Evolutionary conservation across 2,797 vertebrate genomes (phyloP).

Genomic region (Periparus ater): DNA sequence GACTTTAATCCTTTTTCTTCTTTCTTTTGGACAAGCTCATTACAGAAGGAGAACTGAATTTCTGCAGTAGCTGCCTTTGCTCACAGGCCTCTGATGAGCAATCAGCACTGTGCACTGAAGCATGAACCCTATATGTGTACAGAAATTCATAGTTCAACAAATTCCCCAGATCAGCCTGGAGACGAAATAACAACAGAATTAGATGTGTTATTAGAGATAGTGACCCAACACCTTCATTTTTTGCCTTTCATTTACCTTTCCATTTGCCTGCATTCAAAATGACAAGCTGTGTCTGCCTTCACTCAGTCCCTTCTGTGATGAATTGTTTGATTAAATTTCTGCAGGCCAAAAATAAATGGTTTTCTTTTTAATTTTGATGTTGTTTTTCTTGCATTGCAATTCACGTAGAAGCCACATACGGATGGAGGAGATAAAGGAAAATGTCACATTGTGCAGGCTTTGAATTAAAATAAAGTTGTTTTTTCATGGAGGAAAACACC

Average conservation of each 20-base stretch:
- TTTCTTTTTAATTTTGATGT: slow-evolving; percentile 36
- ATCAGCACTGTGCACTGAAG: slow-evolving; percentile 64
- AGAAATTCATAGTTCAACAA: slow-evolving; percentile 67
- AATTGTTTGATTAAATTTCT: slow-evolving; percentile 47
- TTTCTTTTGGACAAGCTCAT: slow-evolving; percentile 61
- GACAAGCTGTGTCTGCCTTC: not conserved
- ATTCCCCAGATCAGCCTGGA: slow-evolving; percentile 55
- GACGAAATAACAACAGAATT: slow-evolving; percentile 62
- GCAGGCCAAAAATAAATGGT: slow-evolving; percentile 1
- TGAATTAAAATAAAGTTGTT: slow-evolving; percentile 6
- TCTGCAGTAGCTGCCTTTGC: slow-evolving; percentile 31
- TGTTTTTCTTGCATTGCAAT: not conserved
- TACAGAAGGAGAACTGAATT: slow-evolving; percentile 54
- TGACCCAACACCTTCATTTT: slow-evolving; percentile 54
- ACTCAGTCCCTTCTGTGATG: not conserved
- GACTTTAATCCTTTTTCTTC: slow-evolving; percentile 51
- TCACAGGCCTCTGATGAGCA: slow-evolving; percentile 63
- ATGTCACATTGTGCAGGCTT: not conserved
- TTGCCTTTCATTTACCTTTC: slow-evolving; percentile 58
- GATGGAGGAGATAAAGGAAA: slow-evolving; percentile 21
- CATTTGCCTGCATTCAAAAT: slow-evolving; percentile 8
- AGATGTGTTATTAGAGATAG: slow-evolving; percentile 68
- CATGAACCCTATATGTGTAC: slow-evolving; percentile 55
- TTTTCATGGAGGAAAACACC: not conserved
- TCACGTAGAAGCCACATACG: not conserved